Conservation (phyloP, 64 coral and sea anemone genomes). For the Platygyra sinensis region DNA sequence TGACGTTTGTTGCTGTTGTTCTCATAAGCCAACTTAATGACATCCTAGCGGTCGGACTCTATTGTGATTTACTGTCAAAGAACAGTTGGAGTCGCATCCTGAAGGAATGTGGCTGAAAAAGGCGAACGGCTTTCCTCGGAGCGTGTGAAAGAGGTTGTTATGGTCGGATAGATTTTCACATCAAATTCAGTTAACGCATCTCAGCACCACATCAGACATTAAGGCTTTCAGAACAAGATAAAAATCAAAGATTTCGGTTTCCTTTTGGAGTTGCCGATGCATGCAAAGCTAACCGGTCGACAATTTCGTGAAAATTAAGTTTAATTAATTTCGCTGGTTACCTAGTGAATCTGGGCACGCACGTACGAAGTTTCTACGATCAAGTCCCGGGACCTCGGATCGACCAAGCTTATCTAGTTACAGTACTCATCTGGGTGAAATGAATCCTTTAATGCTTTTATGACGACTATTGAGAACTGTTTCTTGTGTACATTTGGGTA, state of each 20-base stretch:
- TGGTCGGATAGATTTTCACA: not conserved
- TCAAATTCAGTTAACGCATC: not conserved
- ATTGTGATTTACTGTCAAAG: slow-evolving; percentile 6
- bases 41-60: not conserved
- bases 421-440: not conserved
- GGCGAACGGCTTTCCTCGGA: not conserved
- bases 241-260: not conserved
- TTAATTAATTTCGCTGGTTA: not conserved
- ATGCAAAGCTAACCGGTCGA: not conserved
- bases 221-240: not conserved
- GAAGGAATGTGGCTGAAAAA: slow-evolving; percentile 24
- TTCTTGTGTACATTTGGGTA: not conserved
- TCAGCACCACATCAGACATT: not conserved
- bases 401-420: not conserved
- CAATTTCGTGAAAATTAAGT: not conserved
- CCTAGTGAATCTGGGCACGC: not conserved
- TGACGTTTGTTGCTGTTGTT: not conserved
- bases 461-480: not conserved
- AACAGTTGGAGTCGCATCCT: not conserved
- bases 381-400: no score
- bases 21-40: slow-evolving; percentile 12
- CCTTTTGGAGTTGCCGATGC: not conserved
- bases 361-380: not conserved
- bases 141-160: not conserved
- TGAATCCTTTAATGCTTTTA: slow-evolving; percentile 18